Evolutionary conservation across 2,797 vertebrate species (phyloP).

Genomic region (Lophius americanus): DNA sequence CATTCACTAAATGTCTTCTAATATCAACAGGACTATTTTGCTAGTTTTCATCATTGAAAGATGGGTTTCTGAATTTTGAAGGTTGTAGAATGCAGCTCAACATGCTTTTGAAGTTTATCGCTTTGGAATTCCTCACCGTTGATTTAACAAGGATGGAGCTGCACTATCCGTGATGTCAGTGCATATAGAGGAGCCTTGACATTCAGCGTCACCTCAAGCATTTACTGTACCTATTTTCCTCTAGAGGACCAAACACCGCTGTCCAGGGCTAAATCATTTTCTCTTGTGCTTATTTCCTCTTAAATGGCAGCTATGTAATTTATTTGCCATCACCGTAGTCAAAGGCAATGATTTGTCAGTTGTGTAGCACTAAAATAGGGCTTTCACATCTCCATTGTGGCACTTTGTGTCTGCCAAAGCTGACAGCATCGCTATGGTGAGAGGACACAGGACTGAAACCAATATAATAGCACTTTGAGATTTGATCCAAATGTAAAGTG

Average conservation of each 20-base stretch:
- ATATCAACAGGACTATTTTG: conserved; percentile 62
- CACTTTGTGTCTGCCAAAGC: not conserved
- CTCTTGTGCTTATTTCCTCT: conserved; percentile 32
- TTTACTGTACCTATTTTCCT: conserved; percentile 37
- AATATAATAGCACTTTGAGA: too few relatives aligned
- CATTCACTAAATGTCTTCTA: conserved; percentile 76
- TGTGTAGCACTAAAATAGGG: conserved; percentile 17
- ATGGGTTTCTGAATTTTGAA: conserved; percentile 46
- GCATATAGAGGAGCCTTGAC: conserved; percentile 28
- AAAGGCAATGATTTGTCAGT: conserved; percentile 14
- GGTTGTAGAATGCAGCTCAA: conserved; percentile 22
- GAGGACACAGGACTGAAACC: not conserved
- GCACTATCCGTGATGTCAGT: conserved; percentile 39
- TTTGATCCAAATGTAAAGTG: too few relatives aligned
- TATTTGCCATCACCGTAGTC: conserved; percentile 23
- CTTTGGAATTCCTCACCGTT: conserved; percentile 6
- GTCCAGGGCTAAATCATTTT: conserved; percentile 55
- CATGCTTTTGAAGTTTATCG: conserved; percentile 15
- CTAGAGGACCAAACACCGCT: conserved; percentile 57
- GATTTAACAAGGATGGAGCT: conserved; percentile 33
- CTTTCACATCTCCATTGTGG: conserved; percentile 24
- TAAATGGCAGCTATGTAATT: conserved; percentile 36
- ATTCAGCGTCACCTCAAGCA: conserved; percentile 33
- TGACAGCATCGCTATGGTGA: not conserved
- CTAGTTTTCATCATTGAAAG: conserved; percentile 47